These are phyloP conservation scores for Prietella phreatophila DNA, from an alignment of 2,113 vertebrate species.

Conservation along the genomic window DNA sequence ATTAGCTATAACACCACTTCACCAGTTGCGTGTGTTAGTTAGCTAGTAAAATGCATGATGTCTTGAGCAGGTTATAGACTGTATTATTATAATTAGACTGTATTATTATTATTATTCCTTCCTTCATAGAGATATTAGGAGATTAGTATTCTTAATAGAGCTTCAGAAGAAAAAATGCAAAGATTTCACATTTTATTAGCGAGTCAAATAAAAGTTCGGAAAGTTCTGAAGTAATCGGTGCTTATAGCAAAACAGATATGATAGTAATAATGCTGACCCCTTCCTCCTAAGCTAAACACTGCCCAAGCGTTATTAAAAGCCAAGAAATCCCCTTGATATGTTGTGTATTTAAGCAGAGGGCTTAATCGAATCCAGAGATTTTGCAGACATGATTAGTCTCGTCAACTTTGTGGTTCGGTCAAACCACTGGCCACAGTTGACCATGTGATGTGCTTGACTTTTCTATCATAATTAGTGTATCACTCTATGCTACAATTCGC, in stretches of 20 bases:
- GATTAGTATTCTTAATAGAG: background rate
- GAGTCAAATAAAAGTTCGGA: background rate
- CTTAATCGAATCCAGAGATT: background rate
- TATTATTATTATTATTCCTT: background rate
- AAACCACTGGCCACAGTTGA: background rate
- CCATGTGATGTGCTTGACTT: slow-evolving; percentile 1
- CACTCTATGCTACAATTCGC: slow-evolving; percentile 15
- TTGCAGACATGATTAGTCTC: background rate
- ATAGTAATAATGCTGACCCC: background rate
- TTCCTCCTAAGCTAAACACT: background rate
- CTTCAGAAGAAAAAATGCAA: background rate
- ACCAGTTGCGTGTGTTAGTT: background rate
- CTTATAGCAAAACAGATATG: no score
- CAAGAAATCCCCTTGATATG: background rate
- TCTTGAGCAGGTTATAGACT: background rate
- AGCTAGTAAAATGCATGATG: background rate
- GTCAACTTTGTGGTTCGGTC: background rate
- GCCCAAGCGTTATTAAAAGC: background rate
- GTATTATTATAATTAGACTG: background rate
- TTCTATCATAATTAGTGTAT: slow-evolving; percentile 46
- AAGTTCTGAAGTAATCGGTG: background rate
- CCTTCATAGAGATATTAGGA: background rate
- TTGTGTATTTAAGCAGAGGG: background rate
- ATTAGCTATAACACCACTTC: background rate
- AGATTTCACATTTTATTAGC: background rate